These are phyloP conservation scores for Xylota sylvarum DNA, from an alignment of 2,888 invertebrate genomes.

Conservation along the genomic window DNA sequence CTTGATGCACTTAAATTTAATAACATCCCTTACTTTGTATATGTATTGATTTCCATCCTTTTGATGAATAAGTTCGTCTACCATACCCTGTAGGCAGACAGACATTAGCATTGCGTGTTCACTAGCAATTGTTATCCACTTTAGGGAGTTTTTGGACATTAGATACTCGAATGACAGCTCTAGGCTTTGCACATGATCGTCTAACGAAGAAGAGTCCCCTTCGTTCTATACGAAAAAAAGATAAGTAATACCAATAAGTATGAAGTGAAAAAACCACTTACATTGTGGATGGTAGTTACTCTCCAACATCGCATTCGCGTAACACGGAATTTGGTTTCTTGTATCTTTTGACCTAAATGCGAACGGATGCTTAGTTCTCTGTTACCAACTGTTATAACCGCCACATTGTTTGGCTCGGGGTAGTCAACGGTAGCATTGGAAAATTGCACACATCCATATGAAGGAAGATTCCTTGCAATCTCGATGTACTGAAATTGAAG, in stretches of 20 bases:
- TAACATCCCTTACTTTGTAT: slow-evolving; percentile 42
- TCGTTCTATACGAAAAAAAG: slow-evolving; percentile 34
- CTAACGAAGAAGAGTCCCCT: slow-evolving; percentile 62
- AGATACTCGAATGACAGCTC: slow-evolving; percentile 98
- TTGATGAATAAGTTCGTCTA: slow-evolving; percentile 94
- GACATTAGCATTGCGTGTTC: slow-evolving; percentile 98
- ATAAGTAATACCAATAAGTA: neutral
- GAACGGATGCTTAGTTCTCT: slow-evolving; percentile 93
- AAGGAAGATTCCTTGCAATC: slow-evolving; percentile 92
- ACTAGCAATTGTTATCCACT: slow-evolving; percentile 97
- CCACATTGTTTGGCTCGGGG: slow-evolving; percentile 88
- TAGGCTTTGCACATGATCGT: slow-evolving; percentile 83
- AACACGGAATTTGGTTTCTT: slow-evolving; percentile 95
- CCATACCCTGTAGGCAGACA: slow-evolving; percentile 97
- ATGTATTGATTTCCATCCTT: slow-evolving; percentile 87
- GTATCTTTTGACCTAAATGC: slow-evolving; percentile 87
- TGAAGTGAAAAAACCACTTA: slow-evolving; percentile 83
- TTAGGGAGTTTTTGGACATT: slow-evolving; percentile 94
- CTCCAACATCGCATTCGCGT: slow-evolving; percentile 99
- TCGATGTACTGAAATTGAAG: slow-evolving; percentile 90
- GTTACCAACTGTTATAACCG: slow-evolving; percentile 93
- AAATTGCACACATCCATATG: slow-evolving; percentile 95
- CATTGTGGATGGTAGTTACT: slow-evolving; percentile 93
- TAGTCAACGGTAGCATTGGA: slow-evolving; percentile 91
- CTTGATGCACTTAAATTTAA: neutral